Conservation (phyloP, 1,140 invertebrate genomes). For the Leptestheria dahalacensis region DNA sequence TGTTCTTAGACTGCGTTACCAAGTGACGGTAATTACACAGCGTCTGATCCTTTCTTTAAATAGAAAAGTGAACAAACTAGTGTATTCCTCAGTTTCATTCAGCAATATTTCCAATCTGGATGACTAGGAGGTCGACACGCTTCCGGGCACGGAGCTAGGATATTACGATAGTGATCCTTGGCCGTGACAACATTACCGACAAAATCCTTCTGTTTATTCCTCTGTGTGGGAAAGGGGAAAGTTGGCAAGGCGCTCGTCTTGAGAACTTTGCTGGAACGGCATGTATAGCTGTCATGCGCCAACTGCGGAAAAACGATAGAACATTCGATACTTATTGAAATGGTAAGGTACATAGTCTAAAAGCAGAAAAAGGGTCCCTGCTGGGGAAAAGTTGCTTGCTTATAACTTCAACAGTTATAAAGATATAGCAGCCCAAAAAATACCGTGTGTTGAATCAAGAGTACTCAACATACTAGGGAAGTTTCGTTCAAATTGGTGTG, state of each 20-base stretch:
- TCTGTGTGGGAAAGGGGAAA: neutral
- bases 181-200: neutral
- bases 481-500: too few species aligned
- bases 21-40: too few species aligned
- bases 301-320: neutral
- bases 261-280: neutral
- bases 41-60: too few species aligned
- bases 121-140: slow-evolving; percentile 4
- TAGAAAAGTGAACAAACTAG: too few species aligned
- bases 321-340: too few species aligned
- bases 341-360: neutral
- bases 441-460: too few species aligned
- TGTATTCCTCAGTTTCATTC: too few species aligned
- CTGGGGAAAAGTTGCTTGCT: too few species aligned
- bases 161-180: neutral
- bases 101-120: slow-evolving; percentile 11
- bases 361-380: neutral
- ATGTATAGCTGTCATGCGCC: neutral
- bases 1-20: too few species aligned
- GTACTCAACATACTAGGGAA: too few species aligned
- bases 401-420: too few species aligned
- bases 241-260: neutral
- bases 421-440: too few species aligned
- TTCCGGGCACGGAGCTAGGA: neutral
- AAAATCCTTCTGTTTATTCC: neutral